Percentiles rank a stretch among this genome's conserved stretches.
These are phyloP conservation scores for Meteorus sp. DNA, from an alignment of 1,140 invertebrate species.

Conservation along the genomic window DNA sequence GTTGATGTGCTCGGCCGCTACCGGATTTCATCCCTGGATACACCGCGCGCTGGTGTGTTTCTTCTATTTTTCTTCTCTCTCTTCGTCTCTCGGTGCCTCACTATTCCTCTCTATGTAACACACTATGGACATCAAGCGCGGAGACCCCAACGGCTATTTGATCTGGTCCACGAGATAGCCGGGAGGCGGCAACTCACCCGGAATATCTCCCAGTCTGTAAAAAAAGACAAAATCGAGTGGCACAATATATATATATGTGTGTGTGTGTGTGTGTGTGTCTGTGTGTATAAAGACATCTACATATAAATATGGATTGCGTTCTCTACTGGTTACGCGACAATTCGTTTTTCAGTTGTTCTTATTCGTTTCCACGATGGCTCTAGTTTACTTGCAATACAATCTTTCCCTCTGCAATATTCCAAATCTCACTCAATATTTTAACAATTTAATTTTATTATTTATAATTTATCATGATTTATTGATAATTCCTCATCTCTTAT, in stretches of 20 bases:
- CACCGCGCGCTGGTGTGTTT: slow-evolving; percentile 35
- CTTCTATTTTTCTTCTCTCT: slow-evolving; percentile 14
- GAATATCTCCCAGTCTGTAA: slow-evolving; percentile 45
- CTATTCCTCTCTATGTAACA: neutral
- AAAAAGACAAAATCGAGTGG: slow-evolving; percentile 4
- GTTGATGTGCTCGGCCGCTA: slow-evolving; percentile 53
- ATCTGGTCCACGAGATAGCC: slow-evolving; percentile 51
- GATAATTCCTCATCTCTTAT: too few relatives aligned
- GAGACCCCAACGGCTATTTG: slow-evolving; percentile 38
- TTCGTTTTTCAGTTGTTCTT: too few relatives aligned
- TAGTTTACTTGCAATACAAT: too few relatives aligned
- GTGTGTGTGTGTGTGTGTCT: neutral
- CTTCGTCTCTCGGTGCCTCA: neutral
- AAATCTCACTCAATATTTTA: too few relatives aligned
- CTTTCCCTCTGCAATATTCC: too few relatives aligned
- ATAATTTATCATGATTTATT: too few relatives aligned
- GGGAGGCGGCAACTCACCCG: slow-evolving; percentile 49
- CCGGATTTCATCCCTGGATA: slow-evolving; percentile 57
- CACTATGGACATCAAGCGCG: slow-evolving; percentile 21
- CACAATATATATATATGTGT: neutral
- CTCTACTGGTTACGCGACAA: too few relatives aligned
- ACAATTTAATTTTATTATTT: too few relatives aligned
- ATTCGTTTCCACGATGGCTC: too few relatives aligned
- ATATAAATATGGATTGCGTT: too few relatives aligned
- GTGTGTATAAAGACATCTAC: too few relatives aligned